phyloP scores from a whole-genome alignment of 2,113 vertebrate genomes.

The Tachysurus fulvidraco region DNA sequence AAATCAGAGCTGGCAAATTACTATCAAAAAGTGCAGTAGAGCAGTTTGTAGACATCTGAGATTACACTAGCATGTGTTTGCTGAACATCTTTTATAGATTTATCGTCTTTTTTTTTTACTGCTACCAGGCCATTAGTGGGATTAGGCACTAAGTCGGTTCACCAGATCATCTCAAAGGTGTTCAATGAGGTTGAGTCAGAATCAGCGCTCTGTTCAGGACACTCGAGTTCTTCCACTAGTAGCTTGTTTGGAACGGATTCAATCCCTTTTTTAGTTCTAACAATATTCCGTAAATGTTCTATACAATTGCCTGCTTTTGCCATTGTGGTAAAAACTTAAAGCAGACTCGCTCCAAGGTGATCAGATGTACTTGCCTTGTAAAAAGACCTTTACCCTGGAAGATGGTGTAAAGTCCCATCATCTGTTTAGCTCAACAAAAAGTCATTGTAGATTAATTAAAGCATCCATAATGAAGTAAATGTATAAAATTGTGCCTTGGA shows the following conservation, averaged over 20 bases:
- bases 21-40: too few species aligned
- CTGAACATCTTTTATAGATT: neutral
- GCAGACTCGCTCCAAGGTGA: too few species aligned
- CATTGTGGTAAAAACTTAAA: too few species aligned
- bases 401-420: too few species aligned
- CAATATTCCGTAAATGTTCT: neutral
- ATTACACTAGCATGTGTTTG: neutral
- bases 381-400: too few species aligned
- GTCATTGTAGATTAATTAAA: neutral
- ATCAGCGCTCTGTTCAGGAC: too few species aligned
- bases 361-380: too few species aligned
- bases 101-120: neutral
- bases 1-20: neutral
- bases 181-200: too few species aligned
- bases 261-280: neutral
- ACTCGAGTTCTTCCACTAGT: too few species aligned
- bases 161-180: neutral
- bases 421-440: neutral
- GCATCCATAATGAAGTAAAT: neutral
- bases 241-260: neutral
- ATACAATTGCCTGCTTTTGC: neutral
- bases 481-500: neutral
- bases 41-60: neutral
- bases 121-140: neutral
- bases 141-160: neutral